phyloP scores from a whole-genome alignment of 2,797 vertebrate genomes.

The Chaenodraco wilsoni region DNA sequence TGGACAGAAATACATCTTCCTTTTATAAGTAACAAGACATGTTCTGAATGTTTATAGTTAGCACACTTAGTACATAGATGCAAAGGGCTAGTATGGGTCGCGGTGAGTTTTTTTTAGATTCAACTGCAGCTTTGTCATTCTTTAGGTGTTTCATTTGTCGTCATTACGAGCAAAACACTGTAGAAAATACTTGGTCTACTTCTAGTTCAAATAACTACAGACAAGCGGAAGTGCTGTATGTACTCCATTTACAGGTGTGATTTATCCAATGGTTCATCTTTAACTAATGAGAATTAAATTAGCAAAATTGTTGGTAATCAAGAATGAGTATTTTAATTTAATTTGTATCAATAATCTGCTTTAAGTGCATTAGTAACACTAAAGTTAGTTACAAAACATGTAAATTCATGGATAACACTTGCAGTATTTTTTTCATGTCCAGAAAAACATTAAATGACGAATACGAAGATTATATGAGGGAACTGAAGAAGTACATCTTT shows the following conservation, averaged over 20 bases:
- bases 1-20: constrained; percentile 45
- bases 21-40: constrained; percentile 28
- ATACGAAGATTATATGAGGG: background rate
- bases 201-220: background rate
- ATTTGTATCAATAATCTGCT: background rate
- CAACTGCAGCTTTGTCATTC: background rate
- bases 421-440: background rate
- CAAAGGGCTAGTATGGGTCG: background rate
- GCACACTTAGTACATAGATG: constrained; percentile 9
- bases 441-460: background rate
- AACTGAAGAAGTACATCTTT: background rate
- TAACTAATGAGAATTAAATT: background rate
- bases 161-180: background rate
- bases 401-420: background rate
- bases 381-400: background rate
- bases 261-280: background rate
- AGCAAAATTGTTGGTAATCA: background rate
- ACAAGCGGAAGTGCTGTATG: background rate
- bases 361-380: background rate
- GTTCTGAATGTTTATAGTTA: constrained; percentile 34
- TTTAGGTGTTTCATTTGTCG: background rate
- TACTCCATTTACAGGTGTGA: background rate
- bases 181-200: background rate
- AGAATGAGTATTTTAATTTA: background rate
- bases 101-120: constrained; percentile 1